Base-by-base conservation (phyloP, 2,888 invertebrate species). In the Scaptomyza flava region DNA sequence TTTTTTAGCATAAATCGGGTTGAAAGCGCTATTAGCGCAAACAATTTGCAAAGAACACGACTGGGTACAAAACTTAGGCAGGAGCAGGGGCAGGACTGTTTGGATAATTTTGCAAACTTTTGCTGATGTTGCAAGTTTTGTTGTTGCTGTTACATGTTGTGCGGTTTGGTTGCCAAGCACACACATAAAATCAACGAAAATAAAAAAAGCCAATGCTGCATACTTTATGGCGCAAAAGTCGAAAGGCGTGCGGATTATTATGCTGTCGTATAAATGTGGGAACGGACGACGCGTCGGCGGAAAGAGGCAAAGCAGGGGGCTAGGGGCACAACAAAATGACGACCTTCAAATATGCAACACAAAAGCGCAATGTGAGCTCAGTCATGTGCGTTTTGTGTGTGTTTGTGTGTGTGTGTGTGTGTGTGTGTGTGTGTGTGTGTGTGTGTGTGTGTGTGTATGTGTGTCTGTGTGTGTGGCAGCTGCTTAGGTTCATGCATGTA, bases 291-390 rank as follows among this genome's bases (percentile, higher is more conserved):
- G 27, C 27, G 27, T 27, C 27, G 6, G 27, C 36, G 7, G 6
- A 31, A 38, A 33, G 6, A 1, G 23, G 6, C 23, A 6, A 30
- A 17, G 27, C 20, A 23, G 30, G 36, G 2, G 36, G 2, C 17
- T n/a, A n/a, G 7, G 12, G 20, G 14, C 4, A 30, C 36, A 30
- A 17, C 12, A 42, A 31, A 42, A 8, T 3, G 23, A 43, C 47
- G 77, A 65, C 76, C 76, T 77, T 76, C 72, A 60, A 56, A 48
- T 43, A 7, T 59, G 74, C 74, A 76, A 48, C 71, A 64, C 69
- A 72, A 64, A 57, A 58, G 64, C 59, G 73, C 71, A 72, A 72
- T 57, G 53, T 59, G 36, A 48, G 31, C 52, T 38, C 20, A 34
- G 27, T 8, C 30, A 45, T 56, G 31, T 42, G 51, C 17, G 33